Conservation (phyloP, 1,140 invertebrate genomes). For the Camponotus floridanus region DNA sequence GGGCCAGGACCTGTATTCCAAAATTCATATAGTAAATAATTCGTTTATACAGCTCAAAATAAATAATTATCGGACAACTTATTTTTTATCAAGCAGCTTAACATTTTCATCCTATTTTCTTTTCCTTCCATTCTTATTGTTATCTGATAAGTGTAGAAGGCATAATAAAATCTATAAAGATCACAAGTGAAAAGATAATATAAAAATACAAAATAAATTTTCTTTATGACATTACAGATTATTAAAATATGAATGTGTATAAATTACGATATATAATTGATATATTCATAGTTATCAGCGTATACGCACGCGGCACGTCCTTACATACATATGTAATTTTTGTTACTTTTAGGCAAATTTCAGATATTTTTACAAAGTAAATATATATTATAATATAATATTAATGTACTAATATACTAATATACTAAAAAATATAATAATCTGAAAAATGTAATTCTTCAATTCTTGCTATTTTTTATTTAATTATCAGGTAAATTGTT, state of each 20-base stretch:
- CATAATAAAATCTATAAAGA: conserved; percentile 53
- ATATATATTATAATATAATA: too few species aligned
- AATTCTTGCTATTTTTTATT: too few species aligned
- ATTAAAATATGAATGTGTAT: conserved; percentile 30
- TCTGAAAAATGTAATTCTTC: too few species aligned
- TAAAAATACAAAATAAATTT: conserved; percentile 7
- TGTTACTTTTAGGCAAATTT: too few species aligned
- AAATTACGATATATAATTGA: conserved; percentile 33
- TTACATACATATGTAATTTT: too few species aligned
- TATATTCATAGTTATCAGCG: conserved; percentile 10
- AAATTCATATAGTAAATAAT: conserved; percentile 24
- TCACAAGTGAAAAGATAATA: conserved; percentile 14
- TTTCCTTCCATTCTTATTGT: conserved; percentile 61
- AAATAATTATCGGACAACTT: conserved; percentile 36
- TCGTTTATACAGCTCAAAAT: conserved; percentile 34
- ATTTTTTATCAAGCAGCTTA: conserved; percentile 73
- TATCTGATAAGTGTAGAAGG: background rate
- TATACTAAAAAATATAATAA: too few species aligned
- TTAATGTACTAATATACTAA: too few species aligned
- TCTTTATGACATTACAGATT: conserved; percentile 17
- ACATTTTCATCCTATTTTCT: conserved; percentile 63
- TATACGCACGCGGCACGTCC: too few species aligned
- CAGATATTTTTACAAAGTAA: too few species aligned
- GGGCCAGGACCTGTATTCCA: conserved; percentile 83
- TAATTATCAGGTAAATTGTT: too few species aligned